Conservation (phyloP, 2,113 vertebrate genomes). For the Microtus oregoni region DNA sequence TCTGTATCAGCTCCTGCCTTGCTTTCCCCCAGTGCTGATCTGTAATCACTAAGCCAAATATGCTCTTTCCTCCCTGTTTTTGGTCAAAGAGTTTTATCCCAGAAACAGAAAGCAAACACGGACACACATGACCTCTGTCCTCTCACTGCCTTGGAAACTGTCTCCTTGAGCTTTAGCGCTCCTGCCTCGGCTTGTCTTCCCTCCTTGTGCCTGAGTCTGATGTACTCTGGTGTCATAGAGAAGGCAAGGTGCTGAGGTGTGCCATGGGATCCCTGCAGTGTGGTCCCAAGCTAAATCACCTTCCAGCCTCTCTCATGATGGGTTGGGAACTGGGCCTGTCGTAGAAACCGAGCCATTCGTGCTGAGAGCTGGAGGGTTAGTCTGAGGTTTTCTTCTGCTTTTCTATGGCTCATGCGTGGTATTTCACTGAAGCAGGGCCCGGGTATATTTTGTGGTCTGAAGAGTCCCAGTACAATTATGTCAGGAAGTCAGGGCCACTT, state of each 20-base stretch:
- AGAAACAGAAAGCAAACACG: background rate
- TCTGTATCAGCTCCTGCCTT: background rate
- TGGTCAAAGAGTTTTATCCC: background rate
- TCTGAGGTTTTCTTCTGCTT: background rate
- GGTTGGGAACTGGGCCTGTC: background rate
- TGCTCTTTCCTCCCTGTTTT: background rate
- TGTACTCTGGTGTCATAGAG: accelerated
- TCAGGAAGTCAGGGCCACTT: background rate
- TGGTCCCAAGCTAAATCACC: background rate
- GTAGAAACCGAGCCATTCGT: background rate
- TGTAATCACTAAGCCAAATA: background rate
- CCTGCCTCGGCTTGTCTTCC: background rate
- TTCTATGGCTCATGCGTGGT: background rate
- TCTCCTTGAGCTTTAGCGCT: no score
- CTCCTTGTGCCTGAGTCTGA: no score
- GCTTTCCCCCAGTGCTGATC: background rate
- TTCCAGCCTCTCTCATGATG: background rate
- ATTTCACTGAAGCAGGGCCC: background rate
- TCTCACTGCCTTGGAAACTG: background rate
- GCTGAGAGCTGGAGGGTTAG: background rate
- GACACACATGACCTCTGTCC: background rate
- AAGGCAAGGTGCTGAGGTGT: no score
- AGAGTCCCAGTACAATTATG: background rate
- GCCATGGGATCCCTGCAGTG: background rate
- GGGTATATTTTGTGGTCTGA: background rate